Conservation (phyloP, 2,797 vertebrate species). For the Acrocephalus scirpaceus region DNA sequence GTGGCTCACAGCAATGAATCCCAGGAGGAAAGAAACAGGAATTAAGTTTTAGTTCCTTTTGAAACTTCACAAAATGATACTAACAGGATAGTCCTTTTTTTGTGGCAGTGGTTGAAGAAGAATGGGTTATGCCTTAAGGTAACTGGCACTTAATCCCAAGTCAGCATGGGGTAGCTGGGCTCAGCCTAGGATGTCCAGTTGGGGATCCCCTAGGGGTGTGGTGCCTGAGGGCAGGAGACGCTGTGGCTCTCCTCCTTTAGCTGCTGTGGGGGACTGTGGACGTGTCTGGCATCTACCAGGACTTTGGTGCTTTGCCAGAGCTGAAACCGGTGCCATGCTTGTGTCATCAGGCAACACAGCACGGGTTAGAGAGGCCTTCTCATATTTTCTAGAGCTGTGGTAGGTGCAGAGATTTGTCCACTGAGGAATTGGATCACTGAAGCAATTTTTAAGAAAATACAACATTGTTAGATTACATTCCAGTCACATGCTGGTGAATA, state of each 20-base stretch:
- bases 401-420: not conserved
- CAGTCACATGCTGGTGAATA: not conserved
- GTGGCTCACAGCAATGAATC: not conserved
- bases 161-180: not conserved
- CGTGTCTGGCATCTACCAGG: rapidly evolving
- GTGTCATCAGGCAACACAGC: rapidly evolving
- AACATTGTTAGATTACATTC: not conserved
- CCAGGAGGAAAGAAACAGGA: not conserved
- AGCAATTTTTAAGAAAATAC: not conserved
- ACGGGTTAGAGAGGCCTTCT: not conserved
- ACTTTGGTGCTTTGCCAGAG: too few relatives aligned
- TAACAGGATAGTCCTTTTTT: not conserved
- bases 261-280: rapidly evolving
- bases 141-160: not conserved
- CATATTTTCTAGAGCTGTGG: not conserved
- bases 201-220: too few relatives aligned
- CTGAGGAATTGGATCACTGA: not conserved
- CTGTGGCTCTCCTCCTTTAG: not conserved
- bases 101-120: not conserved
- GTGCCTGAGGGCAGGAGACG: not conserved
- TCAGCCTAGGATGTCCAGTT: rapidly evolving
- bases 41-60: not conserved
- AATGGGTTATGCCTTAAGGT: not conserved
- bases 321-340: rapidly evolving
- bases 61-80: not conserved